phyloP scores from a whole-genome alignment of 1,140 invertebrate species.

The Drosophila bipectinata region DNA sequence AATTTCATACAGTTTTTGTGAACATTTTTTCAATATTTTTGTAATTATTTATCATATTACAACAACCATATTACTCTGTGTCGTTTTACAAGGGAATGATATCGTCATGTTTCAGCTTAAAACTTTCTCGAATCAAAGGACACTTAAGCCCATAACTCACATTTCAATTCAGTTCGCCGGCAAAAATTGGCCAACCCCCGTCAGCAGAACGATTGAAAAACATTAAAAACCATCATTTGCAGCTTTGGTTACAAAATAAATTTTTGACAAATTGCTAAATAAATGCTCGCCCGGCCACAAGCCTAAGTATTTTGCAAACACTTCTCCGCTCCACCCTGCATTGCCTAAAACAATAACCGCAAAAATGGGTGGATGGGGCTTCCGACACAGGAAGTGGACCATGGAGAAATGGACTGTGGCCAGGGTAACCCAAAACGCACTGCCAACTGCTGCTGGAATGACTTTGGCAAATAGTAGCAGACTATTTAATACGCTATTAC shows the following conservation, averaged over 20 bases:
- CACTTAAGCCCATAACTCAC: conserved; percentile 51
- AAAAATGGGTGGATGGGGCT: conserved; percentile 14
- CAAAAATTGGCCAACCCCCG: conserved; percentile 10
- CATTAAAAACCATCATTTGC: conserved; percentile 81
- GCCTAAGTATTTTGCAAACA: conserved; percentile 58
- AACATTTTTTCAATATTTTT: not conserved
- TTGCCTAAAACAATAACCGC: conserved; percentile 60
- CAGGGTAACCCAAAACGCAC: conserved; percentile 71
- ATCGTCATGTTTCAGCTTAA: not conserved
- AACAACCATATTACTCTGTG: not conserved
- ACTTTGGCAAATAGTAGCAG: conserved; percentile 79
- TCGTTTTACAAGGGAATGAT: not conserved
- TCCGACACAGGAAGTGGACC: not conserved
- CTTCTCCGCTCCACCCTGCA: conserved; percentile 1
- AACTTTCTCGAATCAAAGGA: conserved; percentile 49
- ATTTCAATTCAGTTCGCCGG: conserved; percentile 63
- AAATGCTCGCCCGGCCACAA: conserved; percentile 53
- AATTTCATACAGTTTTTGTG: not conserved
- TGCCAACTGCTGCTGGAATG: conserved; percentile 62
- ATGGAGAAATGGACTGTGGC: conserved; percentile 12
- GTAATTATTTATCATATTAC: not conserved
- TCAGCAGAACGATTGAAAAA: conserved; percentile 52
- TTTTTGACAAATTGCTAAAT: conserved; percentile 81
- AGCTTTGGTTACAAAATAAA: conserved; percentile 82
- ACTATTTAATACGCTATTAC: conserved; percentile 83